Evolutionary conservation across 1,140 invertebrate genomes (phyloP).

Genomic region (Zelostemma sp.): DNA sequence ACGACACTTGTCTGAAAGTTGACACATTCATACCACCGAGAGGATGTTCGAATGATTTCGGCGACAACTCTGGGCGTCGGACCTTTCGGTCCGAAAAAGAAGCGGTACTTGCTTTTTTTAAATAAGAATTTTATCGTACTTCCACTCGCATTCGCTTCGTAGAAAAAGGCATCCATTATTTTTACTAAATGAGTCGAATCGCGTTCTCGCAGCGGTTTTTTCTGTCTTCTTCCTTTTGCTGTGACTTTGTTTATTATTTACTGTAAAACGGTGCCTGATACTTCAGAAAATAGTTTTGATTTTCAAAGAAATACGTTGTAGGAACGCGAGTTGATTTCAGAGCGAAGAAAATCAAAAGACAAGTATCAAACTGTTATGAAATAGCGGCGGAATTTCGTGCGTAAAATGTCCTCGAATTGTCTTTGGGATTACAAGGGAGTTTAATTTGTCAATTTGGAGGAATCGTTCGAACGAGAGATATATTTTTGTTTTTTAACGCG

Average conservation of each 20-base stretch:
- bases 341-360: constrained; percentile 18
- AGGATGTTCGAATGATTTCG: constrained; percentile 38
- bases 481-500: background rate
- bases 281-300: background rate
- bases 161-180: constrained; percentile 27
- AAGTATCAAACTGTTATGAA: constrained; percentile 32
- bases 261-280: background rate
- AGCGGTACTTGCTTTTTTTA: background rate
- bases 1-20: constrained; percentile 29
- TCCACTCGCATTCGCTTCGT: constrained; percentile 33
- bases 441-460: background rate
- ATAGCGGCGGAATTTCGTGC: constrained; percentile 14
- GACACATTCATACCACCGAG: constrained; percentile 33
- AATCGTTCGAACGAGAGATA: too few relatives aligned
- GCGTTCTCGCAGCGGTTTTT: too few relatives aligned
- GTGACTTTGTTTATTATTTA: background rate
- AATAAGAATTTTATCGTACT: constrained; percentile 12
- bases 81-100: constrained; percentile 16
- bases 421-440: constrained; percentile 17
- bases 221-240: constrained; percentile 4
- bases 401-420: constrained; percentile 30
- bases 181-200: constrained; percentile 7
- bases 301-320: background rate
- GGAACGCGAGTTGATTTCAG: constrained; percentile 13
- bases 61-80: constrained; percentile 18